A percentile compares a stretch with the other conserved stretches of the same genome.
Evolutionary conservation across 2,113 vertebrate genomes (phyloP).

Genomic region (Carollia perspicillata): DNA sequence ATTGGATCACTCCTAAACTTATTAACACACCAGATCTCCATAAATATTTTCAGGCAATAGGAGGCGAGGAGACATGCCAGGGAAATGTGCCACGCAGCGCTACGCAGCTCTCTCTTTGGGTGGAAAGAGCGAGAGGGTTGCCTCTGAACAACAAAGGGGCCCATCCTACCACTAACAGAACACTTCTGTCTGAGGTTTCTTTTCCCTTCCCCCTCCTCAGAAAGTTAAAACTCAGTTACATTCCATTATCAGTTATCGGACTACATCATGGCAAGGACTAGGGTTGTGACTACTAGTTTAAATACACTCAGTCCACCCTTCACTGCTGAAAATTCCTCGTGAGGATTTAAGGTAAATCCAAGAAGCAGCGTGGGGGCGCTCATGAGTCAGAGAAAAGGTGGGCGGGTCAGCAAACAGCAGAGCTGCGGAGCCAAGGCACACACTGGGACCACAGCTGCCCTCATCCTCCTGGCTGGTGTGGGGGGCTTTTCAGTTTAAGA

Average conservation of each 20-base stretch:
- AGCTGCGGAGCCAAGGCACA: fast-evolving
- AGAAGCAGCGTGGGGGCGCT: not conserved
- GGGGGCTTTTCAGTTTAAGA: not conserved
- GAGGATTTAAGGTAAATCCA: not conserved
- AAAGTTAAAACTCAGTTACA: slow-evolving; percentile 65
- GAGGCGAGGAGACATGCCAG: not conserved
- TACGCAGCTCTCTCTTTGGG: not conserved
- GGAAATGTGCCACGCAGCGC: not conserved
- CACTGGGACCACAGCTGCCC: fast-evolving
- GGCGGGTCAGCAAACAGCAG: fast-evolving
- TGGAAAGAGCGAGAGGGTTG: not conserved
- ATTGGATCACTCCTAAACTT: not conserved
- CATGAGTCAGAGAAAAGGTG: not conserved
- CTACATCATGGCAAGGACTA: slow-evolving; percentile 13
- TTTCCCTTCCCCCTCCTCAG: not conserved
- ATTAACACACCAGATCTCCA: not conserved
- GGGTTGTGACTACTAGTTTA: not conserved
- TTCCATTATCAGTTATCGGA: slow-evolving; percentile 56
- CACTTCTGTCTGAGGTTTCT: slow-evolving; percentile 9
- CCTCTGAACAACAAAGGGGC: slow-evolving; percentile 13
- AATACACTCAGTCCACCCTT: not conserved
- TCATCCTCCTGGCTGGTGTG: not conserved
- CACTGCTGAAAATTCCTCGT: not conserved
- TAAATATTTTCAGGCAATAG: slow-evolving; percentile 44
- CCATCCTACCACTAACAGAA: slow-evolving; percentile 37